Percentiles rank a stretch among this genome's conserved stretches.
phyloP scores from a whole-genome alignment of 2,888 invertebrate species.

The Hyposoter dolosus region DNA sequence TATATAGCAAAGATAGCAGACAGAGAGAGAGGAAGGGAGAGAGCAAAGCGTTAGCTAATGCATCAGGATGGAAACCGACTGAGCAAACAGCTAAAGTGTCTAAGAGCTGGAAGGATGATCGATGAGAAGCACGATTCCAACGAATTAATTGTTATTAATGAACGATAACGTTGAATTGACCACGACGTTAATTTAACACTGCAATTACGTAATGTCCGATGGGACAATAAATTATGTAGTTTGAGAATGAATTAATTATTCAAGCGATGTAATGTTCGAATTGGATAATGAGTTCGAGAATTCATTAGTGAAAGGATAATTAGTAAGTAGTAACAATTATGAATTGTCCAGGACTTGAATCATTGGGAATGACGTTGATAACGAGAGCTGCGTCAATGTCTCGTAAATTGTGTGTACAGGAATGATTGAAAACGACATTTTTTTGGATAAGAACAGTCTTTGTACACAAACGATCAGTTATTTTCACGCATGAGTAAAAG shows the following conservation, averaged over 20 bases:
- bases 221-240: background rate
- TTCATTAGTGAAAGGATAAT: background rate
- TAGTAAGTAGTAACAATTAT: background rate
- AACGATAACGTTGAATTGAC: background rate
- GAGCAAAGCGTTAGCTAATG: constrained; percentile 6
- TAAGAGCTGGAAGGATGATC: constrained; percentile 18
- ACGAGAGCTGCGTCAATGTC: background rate
- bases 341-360: background rate
- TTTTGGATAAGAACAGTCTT: background rate
- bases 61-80: constrained; percentile 15
- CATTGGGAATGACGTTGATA: background rate
- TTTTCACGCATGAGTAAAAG: background rate
- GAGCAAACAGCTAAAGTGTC: constrained; percentile 52
- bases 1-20: too few relatives aligned
- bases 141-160: background rate
- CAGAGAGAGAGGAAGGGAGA: background rate
- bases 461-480: background rate
- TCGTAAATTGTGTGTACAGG: background rate
- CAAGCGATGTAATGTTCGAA: background rate
- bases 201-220: background rate
- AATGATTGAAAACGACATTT: background rate
- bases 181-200: background rate
- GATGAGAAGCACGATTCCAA: background rate
- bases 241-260: background rate
- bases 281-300: background rate